Evolutionary conservation across 92 coral and sea anemone genomes (phyloP), one percentile per base, ranked within the genome.

Genomic region (Palythoa heliodiscus): DNA sequence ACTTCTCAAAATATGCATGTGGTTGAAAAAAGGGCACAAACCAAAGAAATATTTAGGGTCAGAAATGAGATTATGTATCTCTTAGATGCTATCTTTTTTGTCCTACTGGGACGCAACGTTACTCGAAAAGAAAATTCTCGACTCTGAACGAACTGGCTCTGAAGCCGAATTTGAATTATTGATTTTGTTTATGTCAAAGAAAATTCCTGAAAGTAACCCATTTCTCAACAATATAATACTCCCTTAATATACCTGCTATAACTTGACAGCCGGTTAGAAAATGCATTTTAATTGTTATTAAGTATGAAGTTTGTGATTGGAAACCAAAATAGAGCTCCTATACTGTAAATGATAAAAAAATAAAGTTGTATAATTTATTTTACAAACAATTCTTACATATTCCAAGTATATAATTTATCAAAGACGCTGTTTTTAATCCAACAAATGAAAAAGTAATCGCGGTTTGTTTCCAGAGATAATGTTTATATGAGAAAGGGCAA

Each of bases 161-260:
- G 84, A 64, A 23, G 58, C 0, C 17, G 58, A 80, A 17, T 68
- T 19, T 80, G 13, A 80, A 80, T 80, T 19, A 80, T 80, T 80
- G n/a, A 80, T 67, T 66, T 80, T 78, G 73, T 68, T 80, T 80
- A 67, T 67, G 39, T 63, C 15, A 23, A 19, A 47, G 74, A 80
- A 70, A 48, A 47, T 23, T 70, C 19, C 66, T 80, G 74, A 80
- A 80, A 80, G 70, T 52, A 48, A 80, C 47, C 73, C 40, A 22
- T 48, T 11, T 22, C 74, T 69, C 13, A 10, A 64, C 24, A 15
- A 20, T 29, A 38, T 40, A 39, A 76, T 40, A 39, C 64, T 64
- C 70, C 15, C 35, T 64, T 19, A 60, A 22, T 15, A 22, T 15
- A 20, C 39, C 47, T 48, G 14, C 10, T 25, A 39, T 39, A 22